phyloP scores from a whole-genome alignment of 2,797 vertebrate species.

The Vireo griseus region DNA sequence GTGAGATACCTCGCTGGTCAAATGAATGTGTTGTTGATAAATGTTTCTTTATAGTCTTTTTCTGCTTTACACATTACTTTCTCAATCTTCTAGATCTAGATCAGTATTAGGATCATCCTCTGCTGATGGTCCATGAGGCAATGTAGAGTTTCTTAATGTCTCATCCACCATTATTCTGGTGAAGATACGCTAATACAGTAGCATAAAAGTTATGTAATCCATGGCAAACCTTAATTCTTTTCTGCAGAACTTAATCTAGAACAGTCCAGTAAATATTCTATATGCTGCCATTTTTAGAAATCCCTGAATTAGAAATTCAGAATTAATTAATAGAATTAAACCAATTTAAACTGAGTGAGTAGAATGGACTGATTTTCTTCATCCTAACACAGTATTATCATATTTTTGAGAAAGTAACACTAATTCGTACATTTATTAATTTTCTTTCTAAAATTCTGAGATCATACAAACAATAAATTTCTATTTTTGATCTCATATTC shows the following conservation, averaged over 20 bases:
- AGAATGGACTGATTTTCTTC: background rate
- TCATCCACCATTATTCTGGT: background rate
- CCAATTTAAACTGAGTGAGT: background rate
- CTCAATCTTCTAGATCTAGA: background rate
- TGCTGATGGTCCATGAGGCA: background rate
- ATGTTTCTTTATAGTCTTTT: background rate
- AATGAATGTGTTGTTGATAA: background rate
- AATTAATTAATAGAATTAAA: background rate
- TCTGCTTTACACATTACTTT: background rate
- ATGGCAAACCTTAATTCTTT: background rate
- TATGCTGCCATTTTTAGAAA: background rate
- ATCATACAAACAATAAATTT: background rate
- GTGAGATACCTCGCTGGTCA: background rate
- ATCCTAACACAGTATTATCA: background rate
- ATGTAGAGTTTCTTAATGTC: background rate
- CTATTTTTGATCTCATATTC: background rate
- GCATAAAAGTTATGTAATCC: background rate
- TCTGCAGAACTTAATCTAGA: background rate
- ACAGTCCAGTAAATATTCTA: background rate
- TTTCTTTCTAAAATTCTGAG: background rate
- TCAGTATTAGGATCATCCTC: background rate
- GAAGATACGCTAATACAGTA: background rate
- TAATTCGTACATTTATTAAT: fast-evolving
- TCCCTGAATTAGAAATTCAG: background rate
- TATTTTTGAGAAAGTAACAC: background rate